Evolutionary conservation across 2,113 vertebrate species (phyloP).

Genomic region (Dicerorhinus sumatrensis): DNA sequence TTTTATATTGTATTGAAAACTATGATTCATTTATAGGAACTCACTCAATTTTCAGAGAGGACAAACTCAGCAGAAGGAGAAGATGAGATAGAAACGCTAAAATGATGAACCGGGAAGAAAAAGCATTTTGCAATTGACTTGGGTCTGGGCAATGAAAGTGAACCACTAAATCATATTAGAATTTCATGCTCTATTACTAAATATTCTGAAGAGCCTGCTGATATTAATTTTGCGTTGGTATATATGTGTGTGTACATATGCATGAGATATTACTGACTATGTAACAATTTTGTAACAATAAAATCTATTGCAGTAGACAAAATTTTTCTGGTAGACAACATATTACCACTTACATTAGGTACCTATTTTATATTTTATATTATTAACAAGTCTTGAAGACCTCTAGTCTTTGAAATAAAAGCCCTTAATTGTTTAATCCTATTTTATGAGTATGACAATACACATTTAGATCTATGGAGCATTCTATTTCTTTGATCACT

Average conservation of each 20-base stretch:
- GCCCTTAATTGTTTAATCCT: neutral
- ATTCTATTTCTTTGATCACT: neutral
- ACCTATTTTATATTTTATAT: neutral
- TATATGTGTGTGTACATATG: neutral
- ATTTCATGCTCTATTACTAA: neutral
- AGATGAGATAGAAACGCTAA: neutral
- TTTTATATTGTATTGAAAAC: constrained; percentile 11
- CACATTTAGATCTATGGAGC: neutral
- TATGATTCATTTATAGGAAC: constrained; percentile 14
- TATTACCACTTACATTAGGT: neutral
- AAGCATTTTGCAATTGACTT: neutral
- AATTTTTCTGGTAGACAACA: neutral
- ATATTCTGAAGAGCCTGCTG: neutral
- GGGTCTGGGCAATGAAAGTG: neutral
- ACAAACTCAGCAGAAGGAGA: constrained; percentile 12
- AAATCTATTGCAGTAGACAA: neutral
- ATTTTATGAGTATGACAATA: neutral
- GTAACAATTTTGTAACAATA: neutral
- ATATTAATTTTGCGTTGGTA: neutral
- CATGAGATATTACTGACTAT: neutral
- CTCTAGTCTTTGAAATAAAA: constrained; percentile 4
- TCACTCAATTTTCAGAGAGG: neutral
- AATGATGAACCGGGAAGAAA: neutral
- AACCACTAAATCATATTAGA: neutral
- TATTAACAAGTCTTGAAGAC: neutral